These are phyloP conservation scores for Hypocryptadius cinnamomeus DNA, from an alignment of 2,113 vertebrate genomes.

Conservation along the genomic window DNA sequence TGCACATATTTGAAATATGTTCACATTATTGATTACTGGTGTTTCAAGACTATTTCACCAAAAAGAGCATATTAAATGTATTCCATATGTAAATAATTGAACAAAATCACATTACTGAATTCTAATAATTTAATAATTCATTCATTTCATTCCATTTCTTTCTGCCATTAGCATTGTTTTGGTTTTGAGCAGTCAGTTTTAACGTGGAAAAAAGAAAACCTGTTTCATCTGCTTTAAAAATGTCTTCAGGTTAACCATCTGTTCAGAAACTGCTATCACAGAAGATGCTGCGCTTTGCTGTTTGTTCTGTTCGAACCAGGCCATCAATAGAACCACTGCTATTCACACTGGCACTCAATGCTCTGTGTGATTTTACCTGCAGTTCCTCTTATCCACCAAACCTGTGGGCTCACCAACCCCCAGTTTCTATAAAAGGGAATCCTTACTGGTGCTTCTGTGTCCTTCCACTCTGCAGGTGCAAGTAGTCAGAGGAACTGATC, in stretches of 20 bases:
- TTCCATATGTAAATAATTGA: slow-evolving; percentile 29
- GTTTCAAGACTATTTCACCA: not conserved
- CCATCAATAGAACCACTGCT: rapidly evolving
- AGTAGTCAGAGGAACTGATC: not conserved
- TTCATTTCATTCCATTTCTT: not conserved
- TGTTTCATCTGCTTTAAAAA: not conserved
- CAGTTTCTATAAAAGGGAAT: not conserved
- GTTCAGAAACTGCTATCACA: rapidly evolving
- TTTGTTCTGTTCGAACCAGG: not conserved
- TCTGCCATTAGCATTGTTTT: not conserved
- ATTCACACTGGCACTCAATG: not conserved
- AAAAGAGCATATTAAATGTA: not conserved
- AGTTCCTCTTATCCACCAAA: not conserved
- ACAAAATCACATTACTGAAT: not conserved
- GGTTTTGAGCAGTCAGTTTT: not conserved
- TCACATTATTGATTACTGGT: not conserved
- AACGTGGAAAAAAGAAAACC: not conserved
- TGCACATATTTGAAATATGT: not conserved
- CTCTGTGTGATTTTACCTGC: not conserved
- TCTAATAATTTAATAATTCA: slow-evolving; percentile 20
- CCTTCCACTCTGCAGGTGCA: not conserved
- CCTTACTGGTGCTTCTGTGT: not conserved
- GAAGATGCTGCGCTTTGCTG: not conserved
- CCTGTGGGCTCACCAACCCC: rapidly evolving
- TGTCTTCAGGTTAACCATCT: not conserved